Base-by-base conservation (phyloP, 2,888 invertebrate genomes). In the Merodon equestris region DNA sequence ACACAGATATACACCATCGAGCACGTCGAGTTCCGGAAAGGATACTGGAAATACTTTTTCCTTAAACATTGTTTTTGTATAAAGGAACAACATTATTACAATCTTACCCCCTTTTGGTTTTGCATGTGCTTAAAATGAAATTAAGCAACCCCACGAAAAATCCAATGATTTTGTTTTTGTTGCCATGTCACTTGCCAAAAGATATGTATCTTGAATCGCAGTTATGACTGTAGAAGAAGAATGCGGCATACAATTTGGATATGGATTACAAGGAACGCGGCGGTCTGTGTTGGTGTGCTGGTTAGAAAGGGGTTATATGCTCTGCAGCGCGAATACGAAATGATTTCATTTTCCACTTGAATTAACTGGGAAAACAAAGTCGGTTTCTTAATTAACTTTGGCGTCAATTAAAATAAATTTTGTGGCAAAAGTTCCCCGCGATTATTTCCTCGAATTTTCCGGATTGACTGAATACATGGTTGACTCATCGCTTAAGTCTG, bases 321-420 rank as follows among this genome's bases (percentile, higher is more conserved):
- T 77, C 54, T 34, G 60, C 45, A 71, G 61, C 79, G 60, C 68
- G 77, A 82, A 82, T 82, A 73, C 82, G 81, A 82, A 82, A 74
- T 70, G 58, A 79, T 79, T 79, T 82, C 75, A 82, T 82, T 82
- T 82, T 82, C 82, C 82, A 82, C 82, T 82, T 76, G 82, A 82
- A 82, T 82, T 81, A 82, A 82, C 79, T 67, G 72, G 73, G 70
- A 82, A 82, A 82, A 82, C 79, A 74, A 82, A 82, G 82, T 81
- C 73, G 50, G 68, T 81, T 61, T 70, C 72, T 81, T 82, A 82
- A 82, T 82, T 82, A 82, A 82, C 82, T 76, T 81, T 82, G 81
- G 82, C 75, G 73, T 75, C 82, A 72, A 70, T 82, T 81, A 68
- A 81, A 82, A 70, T 58, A 58, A 42, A 70, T 74, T 79, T 57